A percentile compares a stretch with the other conserved stretches of the same genome.
These are phyloP conservation scores for Palythoa grandiflora DNA, from an alignment of 92 coral and sea anemone species.

Conservation along the genomic window DNA sequence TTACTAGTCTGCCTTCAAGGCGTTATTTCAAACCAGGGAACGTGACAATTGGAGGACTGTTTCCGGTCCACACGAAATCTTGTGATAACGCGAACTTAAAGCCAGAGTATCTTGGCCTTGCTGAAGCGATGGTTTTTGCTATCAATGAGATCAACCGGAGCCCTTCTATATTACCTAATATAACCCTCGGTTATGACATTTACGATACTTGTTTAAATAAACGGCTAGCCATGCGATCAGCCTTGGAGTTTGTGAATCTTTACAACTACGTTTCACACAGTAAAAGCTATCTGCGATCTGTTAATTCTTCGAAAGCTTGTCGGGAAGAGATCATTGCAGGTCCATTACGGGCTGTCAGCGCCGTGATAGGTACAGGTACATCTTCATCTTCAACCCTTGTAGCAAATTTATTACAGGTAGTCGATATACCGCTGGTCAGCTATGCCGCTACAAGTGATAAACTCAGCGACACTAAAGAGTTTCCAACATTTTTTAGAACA, in stretches of 20 bases:
- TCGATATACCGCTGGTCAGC: constrained; percentile 88
- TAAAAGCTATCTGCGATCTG: background rate
- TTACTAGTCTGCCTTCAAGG: constrained; percentile 40
- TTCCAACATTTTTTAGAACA: constrained; percentile 89
- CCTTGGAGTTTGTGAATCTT: constrained; percentile 79
- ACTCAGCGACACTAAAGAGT: constrained; percentile 76
- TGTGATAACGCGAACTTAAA: constrained; percentile 54
- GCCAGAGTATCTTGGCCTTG: constrained; percentile 74
- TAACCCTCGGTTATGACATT: constrained; percentile 84
- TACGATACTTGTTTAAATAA: constrained; percentile 73
- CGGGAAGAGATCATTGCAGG: constrained; percentile 40
- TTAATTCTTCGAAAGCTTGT: constrained; percentile 25
- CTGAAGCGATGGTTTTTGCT: constrained; percentile 95
- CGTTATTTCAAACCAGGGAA: constrained; percentile 71
- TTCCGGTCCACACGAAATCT: constrained; percentile 85
- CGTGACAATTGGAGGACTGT: constrained; percentile 88
- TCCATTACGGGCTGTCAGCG: constrained; percentile 55
- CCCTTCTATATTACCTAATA: constrained; percentile 71
- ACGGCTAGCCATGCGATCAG: constrained; percentile 80
- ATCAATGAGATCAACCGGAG: constrained; percentile 76
- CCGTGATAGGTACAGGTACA: constrained; percentile 78
- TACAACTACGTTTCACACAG: constrained; percentile 59
- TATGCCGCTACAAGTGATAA: constrained; percentile 93
- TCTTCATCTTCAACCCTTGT: constrained; percentile 80
- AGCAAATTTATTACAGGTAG: constrained; percentile 77